These are phyloP conservation scores for Corythoichthys haematopterus DNA, from an alignment of 2,113 vertebrate genomes.

Conservation along the genomic window DNA sequence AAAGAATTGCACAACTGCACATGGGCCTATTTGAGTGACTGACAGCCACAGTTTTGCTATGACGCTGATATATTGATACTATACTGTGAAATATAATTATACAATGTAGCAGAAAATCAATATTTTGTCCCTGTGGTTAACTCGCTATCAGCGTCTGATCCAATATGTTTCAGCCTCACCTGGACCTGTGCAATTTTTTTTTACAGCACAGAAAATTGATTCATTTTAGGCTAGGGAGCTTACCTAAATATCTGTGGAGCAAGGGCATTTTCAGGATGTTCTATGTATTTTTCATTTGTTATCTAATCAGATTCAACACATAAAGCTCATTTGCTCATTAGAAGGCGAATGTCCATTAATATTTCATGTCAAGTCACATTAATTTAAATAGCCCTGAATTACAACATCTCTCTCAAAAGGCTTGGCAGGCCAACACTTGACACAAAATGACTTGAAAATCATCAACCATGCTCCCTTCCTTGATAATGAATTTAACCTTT, in stretches of 20 bases:
- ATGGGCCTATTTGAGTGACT: not conserved
- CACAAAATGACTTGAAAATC: too few species aligned
- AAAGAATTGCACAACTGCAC: not conserved
- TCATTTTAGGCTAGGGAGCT: slow-evolving; percentile 27
- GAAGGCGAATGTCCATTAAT: slow-evolving; percentile 43
- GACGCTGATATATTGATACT: not conserved
- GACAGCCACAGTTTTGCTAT: not conserved
- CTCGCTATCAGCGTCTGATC: not conserved
- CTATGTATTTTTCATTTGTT: slow-evolving; percentile 48
- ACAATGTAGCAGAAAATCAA: not conserved
- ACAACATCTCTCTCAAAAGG: too few species aligned
- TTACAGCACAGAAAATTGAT: not conserved
- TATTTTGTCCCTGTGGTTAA: not conserved
- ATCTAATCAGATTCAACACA: slow-evolving; percentile 63
- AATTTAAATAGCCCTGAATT: too few species aligned
- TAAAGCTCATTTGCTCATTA: slow-evolving; percentile 67
- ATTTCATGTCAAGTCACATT: slow-evolving; percentile 25
- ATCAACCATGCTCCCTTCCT: slow-evolving; percentile 34
- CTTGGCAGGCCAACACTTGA: too few species aligned
- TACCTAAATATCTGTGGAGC: slow-evolving; percentile 58
- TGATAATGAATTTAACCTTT: slow-evolving; percentile 56
- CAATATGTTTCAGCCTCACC: not conserved
- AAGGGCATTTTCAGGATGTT: slow-evolving; percentile 35
- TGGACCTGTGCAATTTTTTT: not conserved
- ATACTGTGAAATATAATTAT: not conserved